phyloP scores from a whole-genome alignment of 2,113 vertebrate species.

The Lathamus discolor region DNA sequence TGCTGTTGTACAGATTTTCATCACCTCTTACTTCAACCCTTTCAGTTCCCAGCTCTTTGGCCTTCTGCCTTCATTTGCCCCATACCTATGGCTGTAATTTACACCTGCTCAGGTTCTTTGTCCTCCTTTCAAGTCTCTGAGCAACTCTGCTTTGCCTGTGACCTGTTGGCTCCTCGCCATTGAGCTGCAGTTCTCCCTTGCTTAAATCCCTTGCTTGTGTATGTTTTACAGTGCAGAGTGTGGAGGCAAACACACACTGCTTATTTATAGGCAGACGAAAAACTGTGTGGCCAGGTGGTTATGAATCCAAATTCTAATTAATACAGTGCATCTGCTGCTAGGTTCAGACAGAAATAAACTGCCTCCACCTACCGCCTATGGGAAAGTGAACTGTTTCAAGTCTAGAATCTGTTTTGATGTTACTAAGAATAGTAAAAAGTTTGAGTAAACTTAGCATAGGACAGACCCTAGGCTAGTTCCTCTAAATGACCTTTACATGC shows the following conservation, averaged over 20 bases:
- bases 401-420: neutral
- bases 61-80: neutral
- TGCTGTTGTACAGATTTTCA: neutral
- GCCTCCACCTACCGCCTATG: neutral
- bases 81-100: neutral
- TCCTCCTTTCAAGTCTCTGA: neutral
- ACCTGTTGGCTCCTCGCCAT: neutral
- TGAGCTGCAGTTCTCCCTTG: neutral
- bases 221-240: neutral
- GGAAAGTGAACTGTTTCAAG: neutral
- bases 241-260: rapidly evolving
- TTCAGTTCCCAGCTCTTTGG: neutral
- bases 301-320: neutral
- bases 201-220: neutral
- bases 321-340: neutral
- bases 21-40: neutral
- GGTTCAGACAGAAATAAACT: neutral
- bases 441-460: neutral
- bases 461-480: neutral
- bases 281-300: neutral
- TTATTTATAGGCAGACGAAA: neutral
- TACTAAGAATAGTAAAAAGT: neutral
- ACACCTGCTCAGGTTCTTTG: neutral
- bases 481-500: neutral
- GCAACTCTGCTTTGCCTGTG: neutral